These are phyloP conservation scores for Formicarius rufipectus DNA, from an alignment of 2,113 vertebrate genomes.

Conservation along the genomic window DNA sequence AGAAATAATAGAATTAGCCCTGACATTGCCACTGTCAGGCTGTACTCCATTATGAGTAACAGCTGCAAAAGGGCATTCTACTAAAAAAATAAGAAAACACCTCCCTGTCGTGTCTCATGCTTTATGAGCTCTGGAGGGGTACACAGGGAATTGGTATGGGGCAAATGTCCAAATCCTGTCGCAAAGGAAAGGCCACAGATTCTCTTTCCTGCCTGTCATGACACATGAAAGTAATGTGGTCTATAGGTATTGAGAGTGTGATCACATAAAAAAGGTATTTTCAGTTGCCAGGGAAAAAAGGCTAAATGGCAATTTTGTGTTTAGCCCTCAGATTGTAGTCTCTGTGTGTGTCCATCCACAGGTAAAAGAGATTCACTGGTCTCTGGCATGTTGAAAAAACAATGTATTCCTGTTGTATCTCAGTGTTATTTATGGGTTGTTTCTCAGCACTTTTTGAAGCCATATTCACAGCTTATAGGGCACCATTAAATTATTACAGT, in stretches of 20 bases:
- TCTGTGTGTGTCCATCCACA: background rate
- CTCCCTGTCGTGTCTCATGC: background rate
- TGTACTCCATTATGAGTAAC: background rate
- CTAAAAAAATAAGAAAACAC: constrained; percentile 26
- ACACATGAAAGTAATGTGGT: fast-evolving
- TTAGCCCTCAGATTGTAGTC: background rate
- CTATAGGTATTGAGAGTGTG: background rate
- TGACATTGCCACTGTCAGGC: background rate
- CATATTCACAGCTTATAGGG: background rate
- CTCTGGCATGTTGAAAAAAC: background rate
- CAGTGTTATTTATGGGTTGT: background rate
- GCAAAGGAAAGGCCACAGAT: background rate
- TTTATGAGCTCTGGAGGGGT: background rate
- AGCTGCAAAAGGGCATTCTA: constrained; percentile 28
- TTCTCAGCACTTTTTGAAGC: background rate
- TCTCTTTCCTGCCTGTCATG: background rate
- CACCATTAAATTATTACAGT: background rate
- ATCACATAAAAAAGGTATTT: background rate
- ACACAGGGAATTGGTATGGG: background rate
- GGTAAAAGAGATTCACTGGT: background rate
- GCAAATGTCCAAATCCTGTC: background rate
- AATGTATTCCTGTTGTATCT: background rate
- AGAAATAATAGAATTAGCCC: constrained; percentile 41
- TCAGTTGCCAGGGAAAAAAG: background rate
- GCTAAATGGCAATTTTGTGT: background rate